A percentile compares a stretch with the other conserved stretches of the same genome.
Conservation (phyloP, 2,797 vertebrate species). For the Gambusia yucatana region DNA sequence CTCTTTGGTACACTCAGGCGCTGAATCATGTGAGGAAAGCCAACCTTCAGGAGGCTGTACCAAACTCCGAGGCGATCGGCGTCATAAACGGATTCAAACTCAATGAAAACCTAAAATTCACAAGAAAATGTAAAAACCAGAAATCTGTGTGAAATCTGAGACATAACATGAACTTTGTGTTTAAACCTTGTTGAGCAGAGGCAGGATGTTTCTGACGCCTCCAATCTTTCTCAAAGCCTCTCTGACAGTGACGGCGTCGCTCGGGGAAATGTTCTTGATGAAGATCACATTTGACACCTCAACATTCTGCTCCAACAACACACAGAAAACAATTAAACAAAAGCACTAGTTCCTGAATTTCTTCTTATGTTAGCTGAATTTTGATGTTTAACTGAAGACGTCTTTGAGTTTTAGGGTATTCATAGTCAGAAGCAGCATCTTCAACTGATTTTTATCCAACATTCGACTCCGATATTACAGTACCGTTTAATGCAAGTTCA, state of each 20-base stretch:
- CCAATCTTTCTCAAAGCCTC: conserved; percentile 10
- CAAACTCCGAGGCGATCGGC: conserved; percentile 58
- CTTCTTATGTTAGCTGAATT: neutral
- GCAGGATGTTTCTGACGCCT: conserved; percentile 45
- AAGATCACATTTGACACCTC: neutral
- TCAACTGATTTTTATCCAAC: neutral
- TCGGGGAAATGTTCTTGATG: conserved; percentile 46
- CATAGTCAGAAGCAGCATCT: neutral
- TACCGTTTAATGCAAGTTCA: neutral
- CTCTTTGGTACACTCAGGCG: conserved; percentile 13
- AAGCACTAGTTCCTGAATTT: neutral
- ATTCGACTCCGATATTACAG: neutral
- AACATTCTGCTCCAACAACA: conserved; percentile 4
- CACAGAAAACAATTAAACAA: neutral
- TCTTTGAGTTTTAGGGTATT: neutral
- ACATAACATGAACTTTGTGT: neutral
- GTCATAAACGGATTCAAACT: conserved; percentile 19
- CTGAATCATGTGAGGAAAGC: conserved; percentile 2
- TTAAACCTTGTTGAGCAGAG: conserved; percentile 68
- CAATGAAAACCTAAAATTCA: conserved; percentile 55
- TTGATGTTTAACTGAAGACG: neutral
- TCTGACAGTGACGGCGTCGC: conserved; percentile 12
- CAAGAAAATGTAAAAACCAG: neutral
- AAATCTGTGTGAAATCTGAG: neutral
- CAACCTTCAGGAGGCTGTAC: conserved; percentile 40